Percentiles rank a stretch among this genome's conserved stretches.
phyloP scores from a whole-genome alignment of 2,888 invertebrate genomes.

The Drosophila mayaguana region DNA sequence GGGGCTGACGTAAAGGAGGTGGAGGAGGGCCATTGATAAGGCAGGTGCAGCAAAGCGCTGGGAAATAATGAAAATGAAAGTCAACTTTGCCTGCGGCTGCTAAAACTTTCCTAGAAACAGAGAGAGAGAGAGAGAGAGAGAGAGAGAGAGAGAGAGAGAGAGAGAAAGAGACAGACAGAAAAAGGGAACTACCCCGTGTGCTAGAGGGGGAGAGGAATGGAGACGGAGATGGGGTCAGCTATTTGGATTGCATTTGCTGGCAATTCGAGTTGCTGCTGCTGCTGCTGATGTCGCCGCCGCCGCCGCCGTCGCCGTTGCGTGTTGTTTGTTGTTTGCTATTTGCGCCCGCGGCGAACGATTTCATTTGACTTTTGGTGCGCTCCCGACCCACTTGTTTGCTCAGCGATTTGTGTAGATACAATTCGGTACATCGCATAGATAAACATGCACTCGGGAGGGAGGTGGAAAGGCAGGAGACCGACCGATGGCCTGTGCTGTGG shows the following conservation, averaged over 20 bases:
- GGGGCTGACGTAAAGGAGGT: no score
- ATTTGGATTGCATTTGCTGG: constrained; percentile 47
- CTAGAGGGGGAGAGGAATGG: not conserved
- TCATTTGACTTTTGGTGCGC: constrained; percentile 48
- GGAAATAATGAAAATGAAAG: constrained; percentile 53
- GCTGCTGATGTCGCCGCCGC: not conserved
- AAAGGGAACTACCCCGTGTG: not conserved
- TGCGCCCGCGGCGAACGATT: constrained; percentile 56
- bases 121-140: not conserved
- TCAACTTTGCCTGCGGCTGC: constrained; percentile 50
- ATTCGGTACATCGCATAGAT: constrained; percentile 48
- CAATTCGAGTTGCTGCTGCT: constrained; percentile 29
- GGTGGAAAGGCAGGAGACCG: no score
- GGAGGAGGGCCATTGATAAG: constrained; percentile 39
- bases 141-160: not conserved
- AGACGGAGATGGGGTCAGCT: constrained; percentile 25
- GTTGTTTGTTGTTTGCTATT: constrained; percentile 45
- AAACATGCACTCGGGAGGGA: constrained; percentile 32
- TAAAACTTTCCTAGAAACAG: constrained; percentile 57
- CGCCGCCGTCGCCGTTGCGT: not conserved
- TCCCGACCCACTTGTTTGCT: constrained; percentile 40
- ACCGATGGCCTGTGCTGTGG: not conserved
- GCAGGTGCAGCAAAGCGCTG: constrained; percentile 45
- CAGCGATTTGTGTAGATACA: constrained; percentile 58
- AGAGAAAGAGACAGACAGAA: no score